phyloP scores from a whole-genome alignment of 2,797 vertebrate genomes.

The Kryptopterus vitreolus region DNA sequence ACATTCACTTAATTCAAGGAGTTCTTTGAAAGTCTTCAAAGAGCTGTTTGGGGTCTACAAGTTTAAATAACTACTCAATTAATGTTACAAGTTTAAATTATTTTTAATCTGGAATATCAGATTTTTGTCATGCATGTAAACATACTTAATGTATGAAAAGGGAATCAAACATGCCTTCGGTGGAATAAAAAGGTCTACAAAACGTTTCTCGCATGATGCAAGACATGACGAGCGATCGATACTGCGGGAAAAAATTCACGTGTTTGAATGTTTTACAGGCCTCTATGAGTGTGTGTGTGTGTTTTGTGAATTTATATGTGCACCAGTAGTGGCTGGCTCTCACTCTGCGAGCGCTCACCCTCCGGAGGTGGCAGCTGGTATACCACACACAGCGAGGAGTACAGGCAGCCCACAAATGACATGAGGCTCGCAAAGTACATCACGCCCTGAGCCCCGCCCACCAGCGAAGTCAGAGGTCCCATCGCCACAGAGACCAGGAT shows the following conservation, averaged over 20 bases:
- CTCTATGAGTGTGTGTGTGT: constrained; percentile 49
- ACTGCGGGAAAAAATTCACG: background rate
- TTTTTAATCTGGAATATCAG: too few relatives aligned
- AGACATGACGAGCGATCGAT: background rate
- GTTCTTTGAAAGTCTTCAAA: background rate
- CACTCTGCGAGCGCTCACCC: constrained; percentile 81
- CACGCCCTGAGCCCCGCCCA: constrained; percentile 94
- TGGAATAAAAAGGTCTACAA: constrained; percentile 6
- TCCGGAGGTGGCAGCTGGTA: constrained; percentile 87
- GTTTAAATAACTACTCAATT: background rate
- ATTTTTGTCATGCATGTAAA: constrained; percentile 20
- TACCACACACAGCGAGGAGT: constrained; percentile 93
- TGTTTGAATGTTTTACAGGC: background rate
- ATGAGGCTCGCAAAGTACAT: constrained; percentile 98
- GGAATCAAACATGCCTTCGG: constrained; percentile 25
- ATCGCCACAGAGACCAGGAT: constrained; percentile 93
- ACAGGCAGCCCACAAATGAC: constrained; percentile 94
- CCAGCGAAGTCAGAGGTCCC: constrained; percentile 91
- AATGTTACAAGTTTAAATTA: background rate
- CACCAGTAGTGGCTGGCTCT: constrained; percentile 86
- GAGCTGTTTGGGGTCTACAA: background rate
- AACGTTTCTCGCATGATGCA: constrained; percentile 12
- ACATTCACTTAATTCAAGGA: background rate
- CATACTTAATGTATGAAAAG: constrained; percentile 7
- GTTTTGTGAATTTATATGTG: constrained; percentile 74